These are phyloP conservation scores for Perca fluviatilis DNA, from an alignment of 2,113 vertebrate species.

Conservation along the genomic window DNA sequence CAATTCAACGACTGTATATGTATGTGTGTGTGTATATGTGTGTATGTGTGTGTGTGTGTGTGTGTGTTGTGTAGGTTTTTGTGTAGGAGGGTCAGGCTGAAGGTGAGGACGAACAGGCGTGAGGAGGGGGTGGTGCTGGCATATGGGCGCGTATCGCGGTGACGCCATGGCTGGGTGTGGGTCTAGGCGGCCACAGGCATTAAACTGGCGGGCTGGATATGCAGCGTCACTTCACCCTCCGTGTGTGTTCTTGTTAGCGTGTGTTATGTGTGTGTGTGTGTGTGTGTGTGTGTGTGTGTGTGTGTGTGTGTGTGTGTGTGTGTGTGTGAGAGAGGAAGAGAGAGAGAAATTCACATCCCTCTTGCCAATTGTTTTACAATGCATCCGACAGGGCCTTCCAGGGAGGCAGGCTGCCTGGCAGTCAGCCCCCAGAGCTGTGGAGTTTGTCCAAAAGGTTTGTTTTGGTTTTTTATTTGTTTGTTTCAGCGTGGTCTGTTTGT, in stretches of 20 bases:
- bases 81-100: too few relatives aligned
- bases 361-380: conserved; percentile 72
- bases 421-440: conserved; percentile 47
- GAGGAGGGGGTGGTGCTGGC: too few relatives aligned
- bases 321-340: conserved; percentile 6
- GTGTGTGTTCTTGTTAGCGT: conserved; percentile 27
- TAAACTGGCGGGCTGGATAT: too few relatives aligned
- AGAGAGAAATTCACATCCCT: conserved; percentile 53
- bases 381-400: conserved; percentile 67
- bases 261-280: conserved; percentile 34
- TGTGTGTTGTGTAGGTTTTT: conserved; percentile 54
- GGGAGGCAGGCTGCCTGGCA: conserved; percentile 68
- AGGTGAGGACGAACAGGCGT: too few relatives aligned
- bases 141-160: too few relatives aligned
- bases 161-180: too few relatives aligned
- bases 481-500: conserved; percentile 27
- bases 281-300: conserved; percentile 19
- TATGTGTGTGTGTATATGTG: conserved; percentile 35
- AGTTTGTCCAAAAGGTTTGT: conserved; percentile 55
- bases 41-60: conserved; percentile 30
- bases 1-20: conserved; percentile 79
- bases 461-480: conserved; percentile 56
- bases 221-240: too few relatives aligned
- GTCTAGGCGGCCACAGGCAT: too few relatives aligned
- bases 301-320: conserved; percentile 17